phyloP scores from a whole-genome alignment of 1,140 invertebrate genomes.

The Teleogryllus occipitalis region DNA sequence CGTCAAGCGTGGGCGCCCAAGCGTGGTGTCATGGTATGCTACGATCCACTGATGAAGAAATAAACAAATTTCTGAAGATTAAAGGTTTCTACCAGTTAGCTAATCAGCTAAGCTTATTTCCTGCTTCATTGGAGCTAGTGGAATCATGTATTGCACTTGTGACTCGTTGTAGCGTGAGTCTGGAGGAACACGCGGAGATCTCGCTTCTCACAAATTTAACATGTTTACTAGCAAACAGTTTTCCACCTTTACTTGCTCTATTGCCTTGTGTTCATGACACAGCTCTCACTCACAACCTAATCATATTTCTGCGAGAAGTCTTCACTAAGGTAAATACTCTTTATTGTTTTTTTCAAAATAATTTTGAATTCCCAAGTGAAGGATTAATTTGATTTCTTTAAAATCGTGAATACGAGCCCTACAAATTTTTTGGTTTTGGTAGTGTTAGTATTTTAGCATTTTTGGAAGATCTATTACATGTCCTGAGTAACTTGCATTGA shows the following conservation, averaged over 20 bases:
- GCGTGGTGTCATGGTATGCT: no score
- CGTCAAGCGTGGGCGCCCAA: no score
- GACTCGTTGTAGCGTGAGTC: slow-evolving; percentile 37
- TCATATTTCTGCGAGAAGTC: slow-evolving; percentile 49
- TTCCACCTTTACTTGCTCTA: slow-evolving; percentile 62
- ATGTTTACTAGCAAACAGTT: slow-evolving; percentile 34
- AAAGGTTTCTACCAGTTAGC: slow-evolving; percentile 67
- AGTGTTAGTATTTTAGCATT: no score
- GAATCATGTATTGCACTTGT: slow-evolving; percentile 47
- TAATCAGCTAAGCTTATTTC: slow-evolving; percentile 64
- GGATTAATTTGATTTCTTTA: no score
- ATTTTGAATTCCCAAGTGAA: no score
- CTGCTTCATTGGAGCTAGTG: slow-evolving; percentile 53
- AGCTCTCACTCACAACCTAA: slow-evolving; percentile 41
- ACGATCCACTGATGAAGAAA: slow-evolving; percentile 47
- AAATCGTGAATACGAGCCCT: no score
- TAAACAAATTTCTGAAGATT: slow-evolving; percentile 51
- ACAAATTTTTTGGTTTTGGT: no score
- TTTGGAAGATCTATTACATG: no score
- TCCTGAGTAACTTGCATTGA: no score
- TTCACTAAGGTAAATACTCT: slow-evolving; percentile 46
- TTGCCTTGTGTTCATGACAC: slow-evolving; percentile 47
- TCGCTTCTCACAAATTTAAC: slow-evolving; percentile 26
- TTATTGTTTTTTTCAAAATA: background rate
- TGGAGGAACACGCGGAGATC: slow-evolving; percentile 40